Evolutionary conservation across 1,140 invertebrate species (phyloP).

Genomic region (Thaumatotibia leucotreta): DNA sequence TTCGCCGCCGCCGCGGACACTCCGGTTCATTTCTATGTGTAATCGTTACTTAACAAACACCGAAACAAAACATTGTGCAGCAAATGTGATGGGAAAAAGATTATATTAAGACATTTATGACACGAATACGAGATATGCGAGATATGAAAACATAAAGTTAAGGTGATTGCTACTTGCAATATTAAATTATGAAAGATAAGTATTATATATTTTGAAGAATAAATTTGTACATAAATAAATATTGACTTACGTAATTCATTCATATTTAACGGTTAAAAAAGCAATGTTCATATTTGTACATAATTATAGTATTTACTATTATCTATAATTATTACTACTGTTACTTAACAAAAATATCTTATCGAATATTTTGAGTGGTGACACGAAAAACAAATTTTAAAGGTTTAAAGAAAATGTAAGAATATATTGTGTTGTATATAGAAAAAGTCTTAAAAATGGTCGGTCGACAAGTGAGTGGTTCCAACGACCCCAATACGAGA

Average conservation of each 20-base stretch:
- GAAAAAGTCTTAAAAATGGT: neutral
- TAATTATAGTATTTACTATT: conserved; percentile 47
- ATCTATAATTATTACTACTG: neutral
- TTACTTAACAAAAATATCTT: neutral
- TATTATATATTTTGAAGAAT: conserved; percentile 47
- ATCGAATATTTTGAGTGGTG: conserved; percentile 38
- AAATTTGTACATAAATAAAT: conserved; percentile 62
- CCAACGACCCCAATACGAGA: neutral
- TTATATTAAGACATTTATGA: conserved; percentile 20
- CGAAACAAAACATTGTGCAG: neutral
- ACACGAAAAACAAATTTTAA: conserved; percentile 1
- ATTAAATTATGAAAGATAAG: conserved; percentile 56
- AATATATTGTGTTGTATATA: neutral
- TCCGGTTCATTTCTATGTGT: neutral
- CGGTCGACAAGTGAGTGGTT: neutral
- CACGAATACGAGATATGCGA: conserved; percentile 29
- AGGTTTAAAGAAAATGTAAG: neutral
- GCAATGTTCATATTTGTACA: conserved; percentile 65
- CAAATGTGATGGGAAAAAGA: conserved; percentile 27
- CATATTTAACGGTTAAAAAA: conserved; percentile 50
- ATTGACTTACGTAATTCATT: conserved; percentile 53
- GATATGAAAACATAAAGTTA: conserved; percentile 31
- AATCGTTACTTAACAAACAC: neutral
- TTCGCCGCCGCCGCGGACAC: neutral
- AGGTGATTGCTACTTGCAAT: conserved; percentile 69